Conservation (phyloP, 2,888 invertebrate species). For the Oasisia sp. region DNA sequence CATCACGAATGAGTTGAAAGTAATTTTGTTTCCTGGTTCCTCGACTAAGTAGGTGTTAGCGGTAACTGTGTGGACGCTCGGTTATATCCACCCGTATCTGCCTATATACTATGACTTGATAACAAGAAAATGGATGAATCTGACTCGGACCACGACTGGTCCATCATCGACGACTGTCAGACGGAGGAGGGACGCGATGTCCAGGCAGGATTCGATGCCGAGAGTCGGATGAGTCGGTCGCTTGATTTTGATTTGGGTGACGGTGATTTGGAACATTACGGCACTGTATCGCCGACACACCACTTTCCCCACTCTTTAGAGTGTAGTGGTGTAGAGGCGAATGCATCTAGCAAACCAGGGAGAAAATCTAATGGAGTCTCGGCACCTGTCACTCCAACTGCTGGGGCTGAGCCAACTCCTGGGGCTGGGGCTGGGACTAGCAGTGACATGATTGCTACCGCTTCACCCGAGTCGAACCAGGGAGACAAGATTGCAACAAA, state of each 20-base stretch:
- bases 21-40: background rate
- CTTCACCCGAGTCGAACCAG: conserved; percentile 36
- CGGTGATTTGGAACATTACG: background rate
- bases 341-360: background rate
- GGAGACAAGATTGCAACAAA: conserved; percentile 81
- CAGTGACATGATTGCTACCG: background rate
- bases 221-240: conserved; percentile 17
- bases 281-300: background rate
- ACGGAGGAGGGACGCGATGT: background rate
- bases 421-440: background rate
- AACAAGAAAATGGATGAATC: background rate
- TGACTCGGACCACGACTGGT: background rate
- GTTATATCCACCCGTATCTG: background rate
- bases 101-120: background rate
- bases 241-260: background rate
- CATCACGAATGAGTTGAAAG: background rate
- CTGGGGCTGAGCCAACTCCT: too few species aligned
- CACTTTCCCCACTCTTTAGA: background rate
- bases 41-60: background rate
- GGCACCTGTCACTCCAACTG: background rate
- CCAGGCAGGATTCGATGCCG: background rate
- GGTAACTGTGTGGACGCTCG: background rate
- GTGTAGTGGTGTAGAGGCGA: background rate
- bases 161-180: conserved; percentile 4
- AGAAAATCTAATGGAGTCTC: background rate